These are phyloP conservation scores for Chaetops frenatus DNA, from an alignment of 2,113 vertebrate genomes.

Conservation along the genomic window DNA sequence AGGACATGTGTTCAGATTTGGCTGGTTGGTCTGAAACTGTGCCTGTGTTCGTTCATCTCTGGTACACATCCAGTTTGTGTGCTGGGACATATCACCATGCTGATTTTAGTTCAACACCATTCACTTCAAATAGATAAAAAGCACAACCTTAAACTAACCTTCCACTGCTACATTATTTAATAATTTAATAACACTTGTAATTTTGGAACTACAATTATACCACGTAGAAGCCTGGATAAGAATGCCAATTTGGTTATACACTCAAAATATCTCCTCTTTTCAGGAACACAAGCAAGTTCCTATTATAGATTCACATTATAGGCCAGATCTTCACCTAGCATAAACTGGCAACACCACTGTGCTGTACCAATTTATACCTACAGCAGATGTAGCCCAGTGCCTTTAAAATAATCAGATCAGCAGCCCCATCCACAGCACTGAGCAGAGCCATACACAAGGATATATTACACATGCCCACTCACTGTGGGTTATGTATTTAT, in stretches of 20 bases:
- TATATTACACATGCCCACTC: not conserved
- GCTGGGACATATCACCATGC: not conserved
- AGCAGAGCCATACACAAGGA: not conserved
- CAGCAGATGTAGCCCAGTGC: not conserved
- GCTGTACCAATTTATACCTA: not conserved
- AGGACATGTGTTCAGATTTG: conserved; percentile 25
- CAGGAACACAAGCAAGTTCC: conserved; percentile 25
- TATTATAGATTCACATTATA: not conserved
- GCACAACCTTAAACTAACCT: conserved; percentile 8
- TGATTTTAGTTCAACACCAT: not conserved
- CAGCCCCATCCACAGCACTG: not conserved
- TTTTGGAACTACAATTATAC: conserved; percentile 12
- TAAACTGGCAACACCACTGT: not conserved
- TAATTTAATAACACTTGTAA: conserved; percentile 46
- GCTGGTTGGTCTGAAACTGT: not conserved
- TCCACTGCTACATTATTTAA: conserved; percentile 16
- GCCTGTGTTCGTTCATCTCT: not conserved
- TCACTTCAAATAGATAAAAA: not conserved
- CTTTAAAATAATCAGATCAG: conserved; percentile 28
- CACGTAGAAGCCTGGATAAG: not conserved
- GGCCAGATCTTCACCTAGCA: not conserved
- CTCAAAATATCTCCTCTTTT: conserved; percentile 24
- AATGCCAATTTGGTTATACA: not conserved
- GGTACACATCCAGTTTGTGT: not conserved
- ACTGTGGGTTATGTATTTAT: not conserved